Evolutionary conservation across 2,888 invertebrate species (phyloP).

Genomic region (Cataglyphis rosenhaueri): DNA sequence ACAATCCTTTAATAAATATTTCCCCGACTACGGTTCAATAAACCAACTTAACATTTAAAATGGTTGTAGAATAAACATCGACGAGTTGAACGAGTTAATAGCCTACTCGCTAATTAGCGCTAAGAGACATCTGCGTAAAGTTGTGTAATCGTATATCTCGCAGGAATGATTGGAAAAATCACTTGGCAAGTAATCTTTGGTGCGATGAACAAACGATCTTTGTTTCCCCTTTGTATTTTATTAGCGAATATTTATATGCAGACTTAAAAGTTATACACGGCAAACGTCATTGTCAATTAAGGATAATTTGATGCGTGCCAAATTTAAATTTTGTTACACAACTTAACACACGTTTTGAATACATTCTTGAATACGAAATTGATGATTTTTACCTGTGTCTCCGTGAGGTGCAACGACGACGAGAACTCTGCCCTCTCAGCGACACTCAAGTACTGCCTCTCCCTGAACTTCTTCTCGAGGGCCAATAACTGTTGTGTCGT

Average conservation of each 20-base stretch:
- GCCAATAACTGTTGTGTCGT: conserved; percentile 98
- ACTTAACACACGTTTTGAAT: not conserved
- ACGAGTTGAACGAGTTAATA: not conserved
- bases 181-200: not conserved
- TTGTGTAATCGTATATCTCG: not conserved
- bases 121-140: not conserved
- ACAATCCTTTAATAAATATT: not conserved
- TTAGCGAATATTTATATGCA: not conserved
- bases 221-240: not conserved
- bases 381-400: conserved; percentile 91
- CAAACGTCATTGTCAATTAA: not conserved
- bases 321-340: not conserved
- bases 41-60: not conserved
- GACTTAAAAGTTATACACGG: not conserved
- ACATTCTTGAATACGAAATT: not conserved
- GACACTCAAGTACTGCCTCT: conserved; percentile 98
- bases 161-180: not conserved
- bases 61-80: not conserved
- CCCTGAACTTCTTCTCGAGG: conserved; percentile 97
- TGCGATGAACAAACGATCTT: not conserved
- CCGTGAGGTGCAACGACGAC: conserved; percentile 95
- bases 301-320: not conserved
- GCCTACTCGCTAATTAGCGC: not conserved
- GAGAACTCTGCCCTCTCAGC: conserved; percentile 99
- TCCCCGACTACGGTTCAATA: not conserved